phyloP scores from a whole-genome alignment of 2,888 invertebrate species.

The Tenthredo mesomela region DNA sequence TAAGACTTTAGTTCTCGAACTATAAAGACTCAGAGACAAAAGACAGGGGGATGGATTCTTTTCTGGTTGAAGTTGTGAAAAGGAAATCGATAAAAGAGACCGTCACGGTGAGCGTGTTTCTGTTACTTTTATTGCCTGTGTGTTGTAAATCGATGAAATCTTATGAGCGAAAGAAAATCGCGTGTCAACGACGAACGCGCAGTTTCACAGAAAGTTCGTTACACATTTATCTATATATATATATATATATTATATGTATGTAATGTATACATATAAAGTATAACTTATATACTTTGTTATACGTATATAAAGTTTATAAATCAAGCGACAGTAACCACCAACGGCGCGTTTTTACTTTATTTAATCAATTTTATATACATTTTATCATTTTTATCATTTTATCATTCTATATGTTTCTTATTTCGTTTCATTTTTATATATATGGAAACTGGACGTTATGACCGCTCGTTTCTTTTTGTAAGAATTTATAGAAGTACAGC shows the following conservation, averaged over 20 bases:
- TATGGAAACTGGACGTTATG: neutral
- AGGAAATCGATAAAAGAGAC: slow-evolving; percentile 36
- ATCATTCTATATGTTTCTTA: neutral
- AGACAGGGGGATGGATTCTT: slow-evolving; percentile 2
- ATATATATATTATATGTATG: neutral
- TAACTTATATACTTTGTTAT: neutral
- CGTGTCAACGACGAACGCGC: slow-evolving; percentile 10
- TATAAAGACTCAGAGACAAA: slow-evolving; percentile 3
- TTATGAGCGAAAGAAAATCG: slow-evolving; percentile 18
- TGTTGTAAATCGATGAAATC: slow-evolving; percentile 19
- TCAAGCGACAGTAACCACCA: neutral
- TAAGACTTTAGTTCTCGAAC: slow-evolving; percentile 12
- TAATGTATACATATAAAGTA: neutral
- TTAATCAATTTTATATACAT: neutral
- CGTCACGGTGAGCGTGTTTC: slow-evolving; percentile 18
- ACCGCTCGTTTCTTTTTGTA: neutral
- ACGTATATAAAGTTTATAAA: neutral
- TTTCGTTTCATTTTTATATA: neutral
- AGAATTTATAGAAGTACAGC: neutral
- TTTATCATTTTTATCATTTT: neutral
- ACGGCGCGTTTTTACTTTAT: neutral
- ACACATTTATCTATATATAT: neutral
- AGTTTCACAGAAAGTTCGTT: neutral
- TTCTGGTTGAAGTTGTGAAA: slow-evolving; percentile 24
- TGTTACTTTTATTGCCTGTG: slow-evolving; percentile 11